Base-by-base conservation (phyloP, 2,888 invertebrate genomes). In the Noctua fimbriata region DNA sequence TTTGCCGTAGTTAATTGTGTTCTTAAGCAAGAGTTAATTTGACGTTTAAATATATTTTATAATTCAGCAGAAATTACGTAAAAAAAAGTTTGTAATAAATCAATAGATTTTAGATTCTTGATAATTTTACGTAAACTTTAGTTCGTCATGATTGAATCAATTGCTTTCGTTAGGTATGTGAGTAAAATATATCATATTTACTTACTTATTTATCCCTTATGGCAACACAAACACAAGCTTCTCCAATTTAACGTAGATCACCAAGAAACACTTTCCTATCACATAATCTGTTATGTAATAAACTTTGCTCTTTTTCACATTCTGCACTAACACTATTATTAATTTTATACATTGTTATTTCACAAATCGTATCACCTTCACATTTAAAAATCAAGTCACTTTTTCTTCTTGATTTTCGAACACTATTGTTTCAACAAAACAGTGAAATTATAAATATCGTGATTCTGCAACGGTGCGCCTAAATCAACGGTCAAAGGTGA, bases 401-500 rank as follows among this genome's bases (percentile, higher is more conserved):
- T 28, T 2, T 55, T 44, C 18, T 67, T 21, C 6, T 44, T 44
- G 1, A 52, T 55, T 49, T 65, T 21, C 2, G n/a, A 49, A 47
- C 44, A 16, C 6, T 9, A 14, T 67, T 60, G 21, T 58, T 44
- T 66, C 21, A 78, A 28, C n/a, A 16, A 18, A n/a, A 44, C 0
- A 63, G 18, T 36, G 2, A 16, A 69, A 60, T 36, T 41, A 32
- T 1, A 21, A 32, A 10, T 10, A 5, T 60, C 66, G 9, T 49
- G 10, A 58, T 55, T 49, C 65, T 71, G 16, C 32, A 18, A 72
- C 76, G 83, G 81, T 88, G 81, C n/a, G 70, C 60, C 71, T 86
- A 81, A 90, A 87, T 82, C 90, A 88, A 92, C 90, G 88, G 91
- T 89, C 91, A 91, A 87, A 89, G 87, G 87, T 89, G 89, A 89